Conservation (phyloP, 2,888 invertebrate species). For the Harpalus rufipes region DNA sequence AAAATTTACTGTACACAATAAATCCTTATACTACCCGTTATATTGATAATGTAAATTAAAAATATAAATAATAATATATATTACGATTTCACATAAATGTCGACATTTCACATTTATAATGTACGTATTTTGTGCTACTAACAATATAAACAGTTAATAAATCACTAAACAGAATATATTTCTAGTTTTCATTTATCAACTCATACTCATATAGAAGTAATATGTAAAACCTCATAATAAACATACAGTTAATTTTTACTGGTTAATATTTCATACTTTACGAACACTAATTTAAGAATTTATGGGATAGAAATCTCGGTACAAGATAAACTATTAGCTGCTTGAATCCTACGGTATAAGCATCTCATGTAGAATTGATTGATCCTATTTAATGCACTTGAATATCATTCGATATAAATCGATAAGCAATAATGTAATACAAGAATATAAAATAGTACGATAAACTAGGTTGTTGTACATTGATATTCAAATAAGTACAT, state of each 20-base stretch:
- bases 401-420: conserved; percentile 41
- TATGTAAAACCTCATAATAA: not conserved
- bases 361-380: conserved; percentile 2
- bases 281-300: not conserved
- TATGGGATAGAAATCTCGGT: too few relatives aligned
- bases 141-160: too few relatives aligned
- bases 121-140: too few relatives aligned
- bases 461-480: conserved; percentile 50
- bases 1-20: too few relatives aligned
- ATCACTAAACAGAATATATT: too few relatives aligned
- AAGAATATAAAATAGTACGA: conserved; percentile 45
- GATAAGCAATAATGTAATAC: conserved; percentile 42
- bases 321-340: not conserved
- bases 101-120: too few relatives aligned
- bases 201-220: too few relatives aligned
- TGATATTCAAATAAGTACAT: conserved; percentile 51
- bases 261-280: not conserved
- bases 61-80: too few relatives aligned
- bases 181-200: too few relatives aligned
- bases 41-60: too few relatives aligned
- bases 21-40: too few relatives aligned
- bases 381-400: conserved; percentile 37
- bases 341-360: not conserved
- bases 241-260: not conserved
- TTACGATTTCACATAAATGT: too few relatives aligned